These are phyloP conservation scores for Clupea harengus DNA, from an alignment of 2,113 vertebrate species.

Conservation along the genomic window DNA sequence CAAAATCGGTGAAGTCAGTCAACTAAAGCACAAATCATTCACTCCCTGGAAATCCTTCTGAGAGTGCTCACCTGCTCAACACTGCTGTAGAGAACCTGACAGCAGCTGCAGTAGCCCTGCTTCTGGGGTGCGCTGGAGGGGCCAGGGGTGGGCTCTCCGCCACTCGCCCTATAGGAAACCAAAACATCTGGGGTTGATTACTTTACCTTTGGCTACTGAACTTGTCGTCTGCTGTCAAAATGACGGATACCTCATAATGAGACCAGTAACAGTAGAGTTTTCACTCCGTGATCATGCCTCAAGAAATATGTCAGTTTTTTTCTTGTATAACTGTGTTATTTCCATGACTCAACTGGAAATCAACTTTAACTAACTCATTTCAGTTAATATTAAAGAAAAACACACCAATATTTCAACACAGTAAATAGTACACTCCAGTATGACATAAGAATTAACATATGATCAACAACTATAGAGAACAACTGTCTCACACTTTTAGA, in stretches of 20 bases:
- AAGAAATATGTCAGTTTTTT: background rate
- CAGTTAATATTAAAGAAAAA: too few relatives aligned
- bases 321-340: background rate
- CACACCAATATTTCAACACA: too few relatives aligned
- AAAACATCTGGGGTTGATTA: background rate
- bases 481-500: background rate
- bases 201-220: background rate
- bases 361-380: background rate
- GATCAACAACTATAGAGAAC: too few relatives aligned
- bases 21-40: background rate
- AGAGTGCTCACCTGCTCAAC: conserved; percentile 80
- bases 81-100: conserved; percentile 80
- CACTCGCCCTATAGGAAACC: conserved; percentile 50
- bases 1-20: background rate
- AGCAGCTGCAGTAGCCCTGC: conserved; percentile 90
- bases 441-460: too few relatives aligned
- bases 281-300: background rate
- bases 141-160: conserved; percentile 56
- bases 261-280: background rate
- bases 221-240: background rate
- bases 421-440: too few relatives aligned
- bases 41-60: background rate
- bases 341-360: background rate
- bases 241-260: too few relatives aligned
- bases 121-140: conserved; percentile 67